These are phyloP conservation scores for Sander lucioperca DNA, from an alignment of 2,113 vertebrate genomes.

Conservation along the genomic window DNA sequence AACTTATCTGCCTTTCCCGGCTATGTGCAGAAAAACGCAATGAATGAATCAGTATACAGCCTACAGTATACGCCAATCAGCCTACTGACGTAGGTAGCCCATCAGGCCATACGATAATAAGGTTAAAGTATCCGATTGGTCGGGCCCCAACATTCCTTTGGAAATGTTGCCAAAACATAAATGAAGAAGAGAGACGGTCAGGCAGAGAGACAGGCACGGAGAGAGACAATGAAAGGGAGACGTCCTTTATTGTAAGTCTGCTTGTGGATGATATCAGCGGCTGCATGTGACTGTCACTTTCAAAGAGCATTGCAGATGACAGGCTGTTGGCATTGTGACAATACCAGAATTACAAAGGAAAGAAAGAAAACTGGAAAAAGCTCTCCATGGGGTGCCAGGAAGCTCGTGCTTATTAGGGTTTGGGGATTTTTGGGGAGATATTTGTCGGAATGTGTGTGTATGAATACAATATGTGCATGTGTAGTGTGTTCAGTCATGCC, in stretches of 20 bases:
- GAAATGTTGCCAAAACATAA: conserved; percentile 47
- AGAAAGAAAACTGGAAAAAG: conserved; percentile 57
- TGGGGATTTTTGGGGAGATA: background rate
- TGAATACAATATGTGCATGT: background rate
- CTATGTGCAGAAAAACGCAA: conserved; percentile 61
- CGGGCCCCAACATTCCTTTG: conserved; percentile 44
- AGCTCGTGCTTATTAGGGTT: conserved; percentile 50
- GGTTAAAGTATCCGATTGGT: conserved; percentile 58
- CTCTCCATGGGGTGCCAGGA: conserved; percentile 29
- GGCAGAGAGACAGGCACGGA: conserved; percentile 17
- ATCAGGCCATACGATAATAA: conserved; percentile 53
- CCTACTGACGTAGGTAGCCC: conserved; percentile 49
- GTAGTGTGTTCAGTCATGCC: conserved; percentile 23
- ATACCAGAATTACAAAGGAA: conserved; percentile 56
- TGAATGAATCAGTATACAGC: conserved; percentile 42
- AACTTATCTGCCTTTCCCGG: conserved; percentile 55
- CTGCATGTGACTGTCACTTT: conserved; percentile 64
- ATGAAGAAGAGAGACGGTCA: conserved; percentile 36
- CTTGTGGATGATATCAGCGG: conserved; percentile 65
- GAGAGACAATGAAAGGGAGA: conserved; percentile 35
- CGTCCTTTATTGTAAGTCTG: conserved; percentile 55
- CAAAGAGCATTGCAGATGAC: conserved; percentile 72
- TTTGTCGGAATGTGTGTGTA: conserved; percentile 23
- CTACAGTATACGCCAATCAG: conserved; percentile 18
- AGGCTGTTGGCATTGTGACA: conserved; percentile 67